These are phyloP conservation scores for Lasioglossum pauxillum DNA, from an alignment of 2,888 invertebrate genomes.

Conservation along the genomic window DNA sequence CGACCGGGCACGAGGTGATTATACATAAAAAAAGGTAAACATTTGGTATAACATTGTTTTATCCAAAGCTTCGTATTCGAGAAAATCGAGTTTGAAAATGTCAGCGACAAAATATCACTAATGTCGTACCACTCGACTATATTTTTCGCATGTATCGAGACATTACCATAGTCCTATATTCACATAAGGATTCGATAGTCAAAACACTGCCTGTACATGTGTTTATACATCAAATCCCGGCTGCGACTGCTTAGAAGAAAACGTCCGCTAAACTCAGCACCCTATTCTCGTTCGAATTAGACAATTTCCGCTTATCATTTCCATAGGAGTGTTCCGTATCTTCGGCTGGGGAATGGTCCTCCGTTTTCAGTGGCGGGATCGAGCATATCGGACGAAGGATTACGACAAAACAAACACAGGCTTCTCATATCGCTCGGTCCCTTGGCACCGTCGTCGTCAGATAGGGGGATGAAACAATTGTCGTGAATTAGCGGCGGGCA, in stretches of 20 bases:
- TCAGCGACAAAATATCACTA: too few relatives aligned
- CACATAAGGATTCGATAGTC: neutral
- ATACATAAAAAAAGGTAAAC: too few relatives aligned
- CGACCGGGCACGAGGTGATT: too few relatives aligned
- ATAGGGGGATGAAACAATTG: constrained; percentile 61
- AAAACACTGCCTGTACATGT: neutral
- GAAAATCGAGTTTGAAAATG: too few relatives aligned
- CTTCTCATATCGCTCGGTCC: constrained; percentile 30
- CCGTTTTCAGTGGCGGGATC: neutral
- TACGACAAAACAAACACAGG: constrained; percentile 37
- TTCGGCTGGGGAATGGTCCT: neutral
- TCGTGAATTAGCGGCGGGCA: constrained; percentile 60
- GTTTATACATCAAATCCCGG: neutral
- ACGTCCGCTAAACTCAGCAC: too few relatives aligned
- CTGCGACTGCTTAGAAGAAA: neutral
- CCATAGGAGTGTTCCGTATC: neutral
- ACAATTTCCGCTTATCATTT: constrained; percentile 25
- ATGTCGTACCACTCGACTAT: too few relatives aligned
- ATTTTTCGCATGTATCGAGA: too few relatives aligned
- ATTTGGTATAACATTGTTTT: too few relatives aligned
- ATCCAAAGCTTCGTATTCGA: too few relatives aligned
- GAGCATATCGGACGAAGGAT: constrained; percentile 36
- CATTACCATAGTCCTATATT: neutral
- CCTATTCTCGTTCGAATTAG: constrained; percentile 4
- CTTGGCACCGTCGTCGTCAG: constrained; percentile 12